A percentile compares a stretch with the other conserved stretches of the same genome.
phyloP scores from a whole-genome alignment of 2,888 invertebrate species.

The Furcula furcula region DNA sequence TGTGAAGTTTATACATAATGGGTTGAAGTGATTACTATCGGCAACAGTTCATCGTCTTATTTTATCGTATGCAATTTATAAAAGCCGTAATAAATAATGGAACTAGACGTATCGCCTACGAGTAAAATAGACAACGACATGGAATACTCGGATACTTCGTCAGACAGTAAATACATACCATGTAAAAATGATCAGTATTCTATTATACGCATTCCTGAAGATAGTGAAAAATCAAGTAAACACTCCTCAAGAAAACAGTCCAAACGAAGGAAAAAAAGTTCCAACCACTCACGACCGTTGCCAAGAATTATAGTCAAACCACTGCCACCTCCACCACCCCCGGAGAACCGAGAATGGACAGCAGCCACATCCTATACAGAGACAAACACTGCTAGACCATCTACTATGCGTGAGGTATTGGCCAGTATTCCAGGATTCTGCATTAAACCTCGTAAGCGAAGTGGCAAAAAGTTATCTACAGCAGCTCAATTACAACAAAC shows the following conservation, averaged over 20 bases:
- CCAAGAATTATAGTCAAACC: constrained; percentile 93
- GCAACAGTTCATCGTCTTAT: constrained; percentile 56
- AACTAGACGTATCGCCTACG: constrained; percentile 63
- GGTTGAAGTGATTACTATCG: constrained; percentile 75
- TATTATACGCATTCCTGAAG: constrained; percentile 72
- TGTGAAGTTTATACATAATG: constrained; percentile 56
- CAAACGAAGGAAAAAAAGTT: constrained; percentile 90
- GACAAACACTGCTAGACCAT: constrained; percentile 70
- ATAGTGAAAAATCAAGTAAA: constrained; percentile 84
- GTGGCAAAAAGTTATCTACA: constrained; percentile 92
- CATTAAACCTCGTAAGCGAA: constrained; percentile 89
- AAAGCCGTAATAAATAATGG: constrained; percentile 54
- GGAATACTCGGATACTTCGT: constrained; percentile 66
- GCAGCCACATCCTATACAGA: constrained; percentile 67
- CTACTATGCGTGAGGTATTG: constrained; percentile 93
- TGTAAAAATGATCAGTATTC: constrained; percentile 70
- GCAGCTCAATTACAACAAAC: constrained; percentile 96
- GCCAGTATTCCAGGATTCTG: constrained; percentile 95
- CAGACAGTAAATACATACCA: constrained; percentile 62
- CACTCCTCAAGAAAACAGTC: constrained; percentile 88
- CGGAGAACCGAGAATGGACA: constrained; percentile 73
- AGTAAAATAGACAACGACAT: constrained; percentile 53
- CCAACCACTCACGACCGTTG: constrained; percentile 83
- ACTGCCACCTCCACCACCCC: constrained; percentile 84
- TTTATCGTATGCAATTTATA: constrained; percentile 40